These are phyloP conservation scores for Hymenochirus boettgeri DNA, from an alignment of 2,113 vertebrate genomes.

Conservation along the genomic window DNA sequence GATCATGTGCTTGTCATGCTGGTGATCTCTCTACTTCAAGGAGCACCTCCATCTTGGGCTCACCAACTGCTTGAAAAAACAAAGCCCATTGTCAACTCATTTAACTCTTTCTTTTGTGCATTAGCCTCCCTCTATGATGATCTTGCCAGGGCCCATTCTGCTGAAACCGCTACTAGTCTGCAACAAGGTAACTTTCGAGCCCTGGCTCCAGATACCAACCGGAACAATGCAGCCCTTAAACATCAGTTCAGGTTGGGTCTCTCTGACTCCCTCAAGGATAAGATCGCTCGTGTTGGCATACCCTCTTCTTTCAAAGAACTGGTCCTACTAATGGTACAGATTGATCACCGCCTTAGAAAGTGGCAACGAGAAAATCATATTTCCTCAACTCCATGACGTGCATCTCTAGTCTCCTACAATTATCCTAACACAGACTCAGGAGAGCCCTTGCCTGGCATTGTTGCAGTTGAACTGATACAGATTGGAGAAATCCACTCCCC, in stretches of 20 bases:
- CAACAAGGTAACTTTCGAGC: background rate
- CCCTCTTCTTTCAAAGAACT: background rate
- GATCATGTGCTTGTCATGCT: no score
- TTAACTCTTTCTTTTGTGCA: background rate
- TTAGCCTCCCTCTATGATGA: background rate
- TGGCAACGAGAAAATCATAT: background rate
- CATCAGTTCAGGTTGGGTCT: background rate
- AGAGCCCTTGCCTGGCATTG: no score
- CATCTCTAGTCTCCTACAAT: no score
- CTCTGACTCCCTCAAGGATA: background rate
- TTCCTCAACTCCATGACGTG: no score
- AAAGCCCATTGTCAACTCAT: background rate
- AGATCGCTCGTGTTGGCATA: background rate
- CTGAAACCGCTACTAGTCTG: background rate
- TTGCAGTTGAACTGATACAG: no score
- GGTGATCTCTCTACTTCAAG: background rate
- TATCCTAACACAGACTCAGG: no score
- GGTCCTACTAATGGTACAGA: background rate
- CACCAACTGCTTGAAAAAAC: background rate
- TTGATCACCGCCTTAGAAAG: background rate
- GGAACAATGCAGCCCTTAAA: no score
- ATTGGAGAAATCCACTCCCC: no score
- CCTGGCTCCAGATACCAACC: background rate
- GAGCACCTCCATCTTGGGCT: background rate
- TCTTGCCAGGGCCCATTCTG: background rate